These are phyloP conservation scores for Rhinatrema bivittatum DNA, from an alignment of 2,797 vertebrate species.

Conservation along the genomic window DNA sequence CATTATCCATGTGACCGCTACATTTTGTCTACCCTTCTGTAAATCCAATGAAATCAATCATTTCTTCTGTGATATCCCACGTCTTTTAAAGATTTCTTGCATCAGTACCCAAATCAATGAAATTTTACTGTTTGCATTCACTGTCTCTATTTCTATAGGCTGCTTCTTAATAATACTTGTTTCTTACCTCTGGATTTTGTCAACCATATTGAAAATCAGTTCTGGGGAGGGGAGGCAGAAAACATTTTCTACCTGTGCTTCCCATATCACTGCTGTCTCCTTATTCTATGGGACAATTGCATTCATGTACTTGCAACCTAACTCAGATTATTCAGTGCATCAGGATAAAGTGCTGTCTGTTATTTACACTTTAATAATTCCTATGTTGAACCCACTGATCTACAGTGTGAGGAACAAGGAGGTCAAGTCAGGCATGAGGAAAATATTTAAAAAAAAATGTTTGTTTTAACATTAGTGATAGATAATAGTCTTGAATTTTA, in stretches of 20 bases:
- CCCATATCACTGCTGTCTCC: neutral
- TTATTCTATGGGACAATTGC: neutral
- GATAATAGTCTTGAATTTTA: too few relatives aligned
- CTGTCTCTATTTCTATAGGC: neutral
- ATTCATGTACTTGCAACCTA: neutral
- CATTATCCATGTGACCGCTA: neutral
- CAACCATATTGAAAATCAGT: neutral
- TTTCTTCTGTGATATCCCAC: constrained; percentile 15
- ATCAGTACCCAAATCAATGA: neutral
- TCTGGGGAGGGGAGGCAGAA: neutral
- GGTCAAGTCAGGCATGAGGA: neutral
- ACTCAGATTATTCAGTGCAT: neutral
- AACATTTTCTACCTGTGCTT: neutral
- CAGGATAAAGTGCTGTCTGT: neutral
- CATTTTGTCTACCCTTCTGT: neutral
- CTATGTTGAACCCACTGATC: neutral
- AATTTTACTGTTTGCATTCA: neutral
- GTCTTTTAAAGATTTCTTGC: neutral
- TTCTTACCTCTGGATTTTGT: neutral
- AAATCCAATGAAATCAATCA: neutral
- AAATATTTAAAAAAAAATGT: too few relatives aligned
- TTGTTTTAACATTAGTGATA: too few relatives aligned
- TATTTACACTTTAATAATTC: neutral
- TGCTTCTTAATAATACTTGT: neutral
- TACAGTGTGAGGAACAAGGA: neutral